These are phyloP conservation scores for Heliangelus exortis DNA, from an alignment of 2,797 vertebrate genomes.

Conservation along the genomic window DNA sequence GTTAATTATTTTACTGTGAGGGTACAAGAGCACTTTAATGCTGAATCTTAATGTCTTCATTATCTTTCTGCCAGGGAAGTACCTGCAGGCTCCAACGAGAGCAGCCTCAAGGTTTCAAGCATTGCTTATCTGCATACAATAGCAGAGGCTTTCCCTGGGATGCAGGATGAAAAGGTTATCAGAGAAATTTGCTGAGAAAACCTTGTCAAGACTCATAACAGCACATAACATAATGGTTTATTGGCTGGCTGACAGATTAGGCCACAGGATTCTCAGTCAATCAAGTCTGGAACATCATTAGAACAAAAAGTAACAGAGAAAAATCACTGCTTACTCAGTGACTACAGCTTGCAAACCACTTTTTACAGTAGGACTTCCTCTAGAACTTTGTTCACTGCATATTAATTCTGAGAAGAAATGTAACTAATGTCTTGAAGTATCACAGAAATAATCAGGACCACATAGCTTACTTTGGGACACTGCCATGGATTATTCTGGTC, in stretches of 20 bases:
- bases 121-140: not conserved
- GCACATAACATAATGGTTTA: not conserved
- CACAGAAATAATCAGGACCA: not conserved
- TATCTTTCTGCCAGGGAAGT: not conserved
- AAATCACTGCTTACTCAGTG: not conserved
- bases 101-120: not conserved
- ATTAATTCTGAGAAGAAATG: not conserved
- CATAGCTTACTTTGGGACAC: not conserved
- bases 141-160: not conserved
- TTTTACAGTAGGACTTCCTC: not conserved
- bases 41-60: not conserved
- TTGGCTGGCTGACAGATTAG: not conserved
- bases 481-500: not conserved
- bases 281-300: not conserved
- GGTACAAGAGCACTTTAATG: not conserved
- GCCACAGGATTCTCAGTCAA: not conserved
- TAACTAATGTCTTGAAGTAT: not conserved
- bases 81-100: not conserved
- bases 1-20: constrained; percentile 6
- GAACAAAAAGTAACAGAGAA: not conserved
- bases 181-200: not conserved
- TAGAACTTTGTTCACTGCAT: not conserved
- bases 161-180: not conserved
- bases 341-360: not conserved
- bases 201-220: not conserved